A percentile compares a stretch with the other conserved stretches of the same genome.
Evolutionary conservation across 2,888 invertebrate genomes (phyloP).

Genomic region (Aleiodes testaceus): DNA sequence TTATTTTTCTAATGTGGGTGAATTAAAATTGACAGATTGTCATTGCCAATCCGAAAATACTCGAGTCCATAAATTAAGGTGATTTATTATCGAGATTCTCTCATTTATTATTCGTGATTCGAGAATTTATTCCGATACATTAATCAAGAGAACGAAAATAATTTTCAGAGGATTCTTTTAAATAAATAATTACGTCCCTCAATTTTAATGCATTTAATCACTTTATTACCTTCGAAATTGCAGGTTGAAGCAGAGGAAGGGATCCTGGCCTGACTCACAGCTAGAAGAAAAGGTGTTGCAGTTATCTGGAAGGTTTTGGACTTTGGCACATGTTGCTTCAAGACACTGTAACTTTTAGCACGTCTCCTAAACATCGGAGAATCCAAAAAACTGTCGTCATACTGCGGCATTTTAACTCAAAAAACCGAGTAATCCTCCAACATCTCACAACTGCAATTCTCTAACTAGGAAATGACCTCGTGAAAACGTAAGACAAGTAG

Average conservation of each 20-base stretch:
- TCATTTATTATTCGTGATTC: no score
- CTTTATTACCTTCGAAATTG: slow-evolving; percentile 66
- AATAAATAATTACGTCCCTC: no score
- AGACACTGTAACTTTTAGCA: slow-evolving; percentile 68
- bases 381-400: slow-evolving; percentile 70
- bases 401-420: slow-evolving; percentile 66
- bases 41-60: no score
- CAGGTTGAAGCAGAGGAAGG: slow-evolving; percentile 66
- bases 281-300: slow-evolving; percentile 67
- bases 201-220: not conserved
- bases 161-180: no score
- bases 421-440: slow-evolving; percentile 40
- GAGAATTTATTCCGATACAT: no score
- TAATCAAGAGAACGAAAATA: no score
- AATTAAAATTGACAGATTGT: no score
- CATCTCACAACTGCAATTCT: not conserved
- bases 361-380: slow-evolving; percentile 70
- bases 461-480: slow-evolving; percentile 18
- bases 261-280: slow-evolving; percentile 67
- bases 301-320: slow-evolving; percentile 66
- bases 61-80: no score
- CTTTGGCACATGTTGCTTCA: slow-evolving; percentile 65
- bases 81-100: no score
- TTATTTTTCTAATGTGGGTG: no score
- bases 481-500: slow-evolving; percentile 50